Evolutionary conservation across 2,113 vertebrate species (phyloP), one percentile per base, ranked within the genome.

Genomic region (Gobiocypris rarus): DNA sequence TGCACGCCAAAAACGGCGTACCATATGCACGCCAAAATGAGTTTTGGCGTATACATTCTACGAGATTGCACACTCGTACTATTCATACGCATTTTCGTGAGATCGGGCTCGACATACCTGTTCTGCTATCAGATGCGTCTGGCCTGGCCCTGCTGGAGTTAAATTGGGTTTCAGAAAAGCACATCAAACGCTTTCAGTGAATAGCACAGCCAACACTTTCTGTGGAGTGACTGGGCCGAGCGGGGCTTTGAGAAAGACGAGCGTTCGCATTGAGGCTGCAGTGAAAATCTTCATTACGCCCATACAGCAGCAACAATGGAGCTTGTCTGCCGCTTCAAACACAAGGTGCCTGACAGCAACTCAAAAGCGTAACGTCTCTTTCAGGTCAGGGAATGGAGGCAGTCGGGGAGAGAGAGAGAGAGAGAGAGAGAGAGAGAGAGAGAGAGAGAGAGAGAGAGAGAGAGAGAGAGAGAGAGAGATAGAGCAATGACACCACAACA

Each of bases 331-430:
- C 5, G 54, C 69, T 63, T 65, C 58, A 79, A 54, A 61, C 43
- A 81, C 48, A 26, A 75, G 31, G 45, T 65, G 43, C 14, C 50
- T 86, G 75, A 74, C 75, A 79, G 75, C 56, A 54, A 17, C 41
- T 71, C 28, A 19, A 59, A 56, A 52, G 74, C 0, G 7, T 1
- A 34, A 73, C 31, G 59, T 75, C 63, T 73, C 75, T 34, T 83
- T 83, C 50, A 79, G 41, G 43, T 65, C 48, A 59, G 76, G 74
- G n/a, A 84, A 38, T 15, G 9, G n/a, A 63, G 38, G 11, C 41
- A 45, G 28, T 13, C 15, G 19, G 48, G 24, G n/a, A 50, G 17
- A 48, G 45, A 9, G 22, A 26, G 34, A 38, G 34, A 38, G 76
- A 17, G 54, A 50, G 17, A 48, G 45, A 9, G 22, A 26, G 34